phyloP scores from a whole-genome alignment of 2,888 invertebrate species.

The Antitype chi region DNA sequence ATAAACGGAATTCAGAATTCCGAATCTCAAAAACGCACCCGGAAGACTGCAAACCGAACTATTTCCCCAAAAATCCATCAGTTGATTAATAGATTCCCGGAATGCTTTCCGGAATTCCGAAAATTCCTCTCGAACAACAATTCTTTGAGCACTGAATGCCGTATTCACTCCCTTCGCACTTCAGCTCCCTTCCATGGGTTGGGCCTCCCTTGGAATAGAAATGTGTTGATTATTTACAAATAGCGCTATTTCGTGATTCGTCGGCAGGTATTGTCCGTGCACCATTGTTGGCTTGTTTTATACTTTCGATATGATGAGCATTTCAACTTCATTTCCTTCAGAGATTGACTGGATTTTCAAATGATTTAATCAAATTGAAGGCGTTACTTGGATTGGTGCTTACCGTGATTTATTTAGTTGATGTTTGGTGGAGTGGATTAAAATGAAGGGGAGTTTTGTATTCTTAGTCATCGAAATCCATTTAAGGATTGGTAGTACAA shows the following conservation, averaged over 20 bases:
- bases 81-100: conserved; percentile 52
- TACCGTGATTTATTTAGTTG: conserved; percentile 42
- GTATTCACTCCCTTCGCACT: conserved; percentile 62
- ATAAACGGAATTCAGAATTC: background rate
- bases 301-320: conserved; percentile 61
- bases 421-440: conserved; percentile 45
- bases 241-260: conserved; percentile 78
- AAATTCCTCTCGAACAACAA: conserved; percentile 39
- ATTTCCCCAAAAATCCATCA: conserved; percentile 44
- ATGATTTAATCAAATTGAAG: conserved; percentile 56
- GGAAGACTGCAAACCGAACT: conserved; percentile 12
- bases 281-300: conserved; percentile 57
- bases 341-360: conserved; percentile 45
- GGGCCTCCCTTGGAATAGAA: conserved; percentile 76
- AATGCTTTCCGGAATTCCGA: conserved; percentile 28
- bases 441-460: conserved; percentile 36
- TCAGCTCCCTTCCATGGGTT: conserved; percentile 61
- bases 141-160: conserved; percentile 56
- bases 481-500: conserved; percentile 34
- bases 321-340: conserved; percentile 64
- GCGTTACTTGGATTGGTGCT: conserved; percentile 33
- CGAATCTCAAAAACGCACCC: background rate
- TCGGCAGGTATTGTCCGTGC: conserved; percentile 71
- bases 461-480: conserved; percentile 24
- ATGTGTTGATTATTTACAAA: conserved; percentile 83